Base-by-base conservation (phyloP, 1,140 invertebrate genomes). In the Papilio glaucus region DNA sequence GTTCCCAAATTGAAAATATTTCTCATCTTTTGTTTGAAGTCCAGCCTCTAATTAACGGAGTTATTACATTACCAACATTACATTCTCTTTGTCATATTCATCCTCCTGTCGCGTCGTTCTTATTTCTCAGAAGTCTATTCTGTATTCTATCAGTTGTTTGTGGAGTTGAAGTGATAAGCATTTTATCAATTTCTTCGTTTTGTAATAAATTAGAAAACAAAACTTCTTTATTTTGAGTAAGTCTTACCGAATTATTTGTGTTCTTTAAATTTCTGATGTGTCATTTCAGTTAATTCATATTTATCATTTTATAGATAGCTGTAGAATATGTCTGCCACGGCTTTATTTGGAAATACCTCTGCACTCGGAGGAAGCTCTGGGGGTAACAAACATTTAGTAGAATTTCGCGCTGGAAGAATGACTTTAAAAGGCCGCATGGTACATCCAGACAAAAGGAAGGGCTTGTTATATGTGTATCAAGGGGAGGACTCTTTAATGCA, bases 371-470 rank as follows among this genome's bases (percentile, higher is more conserved):
- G 97, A 38, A 97, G 95, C 70, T 98, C 98, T 82, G 95, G 95
- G 21, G 96, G 96, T 60, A 98, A 95, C 77, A 98, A 99, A 92
- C 98, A 99, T 94, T 93, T 99, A 61, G 97, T 99, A 0, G 98
- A 99, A 93, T 98, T 99, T 86, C 96, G 97, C 86, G 98, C 98
- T 72, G 99, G 99, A 15, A 98, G 99, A 94, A 99, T 99, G 98
- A 97, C 95, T 68, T 95, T 99, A 94, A 98, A 98, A 89, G 98
- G 97, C 42, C 85, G 97, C 85, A 98, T 98, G 96, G 98, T 99
- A 9, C 96, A 97, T 89, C 97, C 99, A 0, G 98, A 99, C 88
- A 98, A 98, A 77, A 96, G 98, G 79, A 99, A 99, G 93, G 99
- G 99, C 12, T 91, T 98, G 21, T 94, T 99, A 1, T 99, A 98